These are phyloP conservation scores for Pampusana beccarii DNA, from an alignment of 2,113 vertebrate genomes.

Conservation along the genomic window DNA sequence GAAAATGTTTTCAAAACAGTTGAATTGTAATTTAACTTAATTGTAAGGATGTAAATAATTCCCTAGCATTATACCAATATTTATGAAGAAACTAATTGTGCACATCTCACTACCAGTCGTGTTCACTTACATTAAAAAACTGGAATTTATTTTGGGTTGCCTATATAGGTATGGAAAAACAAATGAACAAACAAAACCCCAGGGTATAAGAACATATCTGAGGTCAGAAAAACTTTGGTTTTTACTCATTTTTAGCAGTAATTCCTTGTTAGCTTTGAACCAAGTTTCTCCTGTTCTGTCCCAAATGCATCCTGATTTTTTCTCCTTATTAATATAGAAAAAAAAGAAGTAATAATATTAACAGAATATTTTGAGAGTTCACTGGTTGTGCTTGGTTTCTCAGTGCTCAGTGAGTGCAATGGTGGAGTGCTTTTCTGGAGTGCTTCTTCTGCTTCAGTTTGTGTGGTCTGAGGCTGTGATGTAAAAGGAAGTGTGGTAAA, in stretches of 20 bases:
- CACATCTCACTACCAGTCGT: neutral
- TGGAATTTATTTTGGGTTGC: neutral
- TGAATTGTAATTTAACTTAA: neutral
- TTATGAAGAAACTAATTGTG: neutral
- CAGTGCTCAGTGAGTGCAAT: neutral
- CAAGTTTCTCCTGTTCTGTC: neutral
- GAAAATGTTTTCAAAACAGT: neutral
- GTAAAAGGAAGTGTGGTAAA: neutral
- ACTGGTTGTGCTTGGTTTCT: neutral
- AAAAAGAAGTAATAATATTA: neutral
- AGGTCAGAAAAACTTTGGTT: neutral
- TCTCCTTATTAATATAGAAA: neutral
- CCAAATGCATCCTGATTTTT: neutral
- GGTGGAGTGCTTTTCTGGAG: neutral
- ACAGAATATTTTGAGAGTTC: neutral
- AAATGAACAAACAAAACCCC: too few species aligned
- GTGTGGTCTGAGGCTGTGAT: neutral
- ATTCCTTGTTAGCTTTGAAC: neutral
- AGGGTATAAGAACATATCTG: neutral
- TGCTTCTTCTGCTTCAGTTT: neutral
- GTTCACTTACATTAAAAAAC: neutral
- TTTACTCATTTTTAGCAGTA: neutral
- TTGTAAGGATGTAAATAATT: neutral
- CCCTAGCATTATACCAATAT: neutral
- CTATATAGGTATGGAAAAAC: neutral